Conservation (phyloP, 2,888 invertebrate species). For the Fragum whitleyi region DNA sequence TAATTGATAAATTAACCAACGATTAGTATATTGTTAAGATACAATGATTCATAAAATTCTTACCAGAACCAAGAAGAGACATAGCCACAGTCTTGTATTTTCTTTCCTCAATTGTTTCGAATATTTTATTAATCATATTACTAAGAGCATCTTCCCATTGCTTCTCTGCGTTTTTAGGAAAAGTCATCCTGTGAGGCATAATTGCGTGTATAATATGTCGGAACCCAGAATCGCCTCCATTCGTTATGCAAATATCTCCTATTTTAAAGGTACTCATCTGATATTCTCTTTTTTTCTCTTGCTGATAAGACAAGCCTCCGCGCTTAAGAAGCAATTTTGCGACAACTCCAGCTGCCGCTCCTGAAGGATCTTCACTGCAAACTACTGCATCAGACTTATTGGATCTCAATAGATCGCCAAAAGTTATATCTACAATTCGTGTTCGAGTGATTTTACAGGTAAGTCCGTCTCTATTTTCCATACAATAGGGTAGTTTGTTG, state of each 20-base stretch:
- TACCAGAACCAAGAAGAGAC: constrained; percentile 13
- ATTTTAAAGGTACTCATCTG: not conserved
- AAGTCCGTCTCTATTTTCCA: not conserved
- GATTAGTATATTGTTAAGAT: too few relatives aligned
- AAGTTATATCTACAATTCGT: not conserved
- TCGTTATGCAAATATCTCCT: constrained; percentile 25
- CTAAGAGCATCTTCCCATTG: not conserved
- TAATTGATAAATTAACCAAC: too few relatives aligned
- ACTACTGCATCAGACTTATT: constrained; percentile 17
- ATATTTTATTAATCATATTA: not conserved
- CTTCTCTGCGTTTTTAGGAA: not conserved
- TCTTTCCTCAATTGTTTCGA: not conserved
- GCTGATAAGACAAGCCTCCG: constrained; percentile 18
- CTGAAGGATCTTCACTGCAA: constrained; percentile 45
- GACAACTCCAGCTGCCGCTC: constrained; percentile 21
- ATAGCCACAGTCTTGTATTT: not conserved
- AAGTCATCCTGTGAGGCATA: not conserved
- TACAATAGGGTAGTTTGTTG: not conserved
- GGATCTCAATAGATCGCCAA: not conserved
- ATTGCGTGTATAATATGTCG: constrained; percentile 24
- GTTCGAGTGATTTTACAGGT: not conserved
- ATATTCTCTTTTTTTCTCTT: constrained; percentile 19
- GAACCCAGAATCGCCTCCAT: constrained; percentile 26
- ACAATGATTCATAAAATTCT: too few relatives aligned
- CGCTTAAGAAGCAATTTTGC: constrained; percentile 26